phyloP scores from a whole-genome alignment of 1,140 invertebrate species.

The Hypsibius dujardini region DNA sequence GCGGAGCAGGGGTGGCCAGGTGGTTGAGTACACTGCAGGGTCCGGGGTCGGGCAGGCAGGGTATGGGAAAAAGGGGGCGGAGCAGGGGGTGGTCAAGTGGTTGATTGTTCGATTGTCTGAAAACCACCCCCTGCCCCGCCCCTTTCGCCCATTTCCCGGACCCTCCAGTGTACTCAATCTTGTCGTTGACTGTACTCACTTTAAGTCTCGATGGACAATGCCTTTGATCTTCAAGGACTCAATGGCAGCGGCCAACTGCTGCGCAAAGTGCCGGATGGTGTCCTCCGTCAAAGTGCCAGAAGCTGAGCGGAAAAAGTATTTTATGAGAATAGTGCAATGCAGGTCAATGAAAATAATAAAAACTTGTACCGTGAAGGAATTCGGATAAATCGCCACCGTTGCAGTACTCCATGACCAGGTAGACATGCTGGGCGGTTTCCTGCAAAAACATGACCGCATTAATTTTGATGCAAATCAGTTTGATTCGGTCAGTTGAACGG shows the following conservation, averaged over 20 bases:
- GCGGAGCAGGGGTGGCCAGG: too few species aligned
- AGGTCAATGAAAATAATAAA: slow-evolving; percentile 21
- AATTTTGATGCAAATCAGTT: not conserved
- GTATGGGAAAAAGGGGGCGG: too few species aligned
- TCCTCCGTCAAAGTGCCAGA: slow-evolving; percentile 88
- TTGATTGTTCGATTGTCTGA: too few species aligned
- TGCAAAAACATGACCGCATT: slow-evolving; percentile 30
- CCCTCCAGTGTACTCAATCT: too few species aligned
- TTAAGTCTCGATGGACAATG: slow-evolving; percentile 94
- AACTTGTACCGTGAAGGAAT: slow-evolving; percentile 57
- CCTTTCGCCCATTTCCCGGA: too few species aligned
- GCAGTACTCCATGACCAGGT: slow-evolving; percentile 96
- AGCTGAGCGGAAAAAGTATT: slow-evolving; percentile 36
- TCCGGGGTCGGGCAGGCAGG: too few species aligned
- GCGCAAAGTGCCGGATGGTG: slow-evolving; percentile 80
- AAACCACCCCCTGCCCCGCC: too few species aligned
- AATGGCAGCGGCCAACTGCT: slow-evolving; percentile 91
- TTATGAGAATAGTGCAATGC: slow-evolving; percentile 11
- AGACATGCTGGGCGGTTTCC: slow-evolving; percentile 79
- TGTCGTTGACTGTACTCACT: too few species aligned
- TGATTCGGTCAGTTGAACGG: not conserved
- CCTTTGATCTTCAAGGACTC: slow-evolving; percentile 84
- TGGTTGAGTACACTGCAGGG: too few species aligned
- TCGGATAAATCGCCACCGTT: slow-evolving; percentile 97
- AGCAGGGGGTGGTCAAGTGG: too few species aligned